Conservation (phyloP, 35 echinoderm and acorn worm genomes). For the Nesometra sesokonis region DNA sequence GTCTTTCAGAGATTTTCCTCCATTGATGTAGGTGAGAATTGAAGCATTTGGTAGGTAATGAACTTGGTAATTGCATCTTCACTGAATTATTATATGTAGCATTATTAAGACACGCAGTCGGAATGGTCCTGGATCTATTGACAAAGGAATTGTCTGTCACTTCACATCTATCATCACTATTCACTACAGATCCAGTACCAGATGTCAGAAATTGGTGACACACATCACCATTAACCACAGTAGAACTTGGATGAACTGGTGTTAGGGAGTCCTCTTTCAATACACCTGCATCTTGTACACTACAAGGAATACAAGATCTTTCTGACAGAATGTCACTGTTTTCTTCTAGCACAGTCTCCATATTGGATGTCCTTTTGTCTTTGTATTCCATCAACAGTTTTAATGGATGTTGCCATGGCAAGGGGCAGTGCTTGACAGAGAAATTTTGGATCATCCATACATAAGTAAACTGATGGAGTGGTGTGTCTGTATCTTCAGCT, state of each 20-base stretch:
- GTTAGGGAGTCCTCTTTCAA: too few species aligned
- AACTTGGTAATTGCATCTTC: background rate
- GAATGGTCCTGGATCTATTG: background rate
- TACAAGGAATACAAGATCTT: too few species aligned
- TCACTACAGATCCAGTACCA: too few species aligned
- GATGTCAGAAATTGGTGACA: too few species aligned
- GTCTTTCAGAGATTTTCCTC: background rate
- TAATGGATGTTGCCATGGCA: background rate
- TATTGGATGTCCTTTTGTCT: background rate
- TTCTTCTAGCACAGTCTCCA: too few species aligned
- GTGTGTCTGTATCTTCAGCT: background rate
- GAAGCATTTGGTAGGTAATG: background rate
- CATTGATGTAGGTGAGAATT: background rate
- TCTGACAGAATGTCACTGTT: too few species aligned
- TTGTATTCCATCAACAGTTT: background rate
- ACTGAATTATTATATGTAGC: background rate
- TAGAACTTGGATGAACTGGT: too few species aligned
- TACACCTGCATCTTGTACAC: too few species aligned
- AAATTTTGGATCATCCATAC: background rate
- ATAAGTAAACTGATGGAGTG: background rate
- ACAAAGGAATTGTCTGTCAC: background rate
- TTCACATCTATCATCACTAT: too few species aligned
- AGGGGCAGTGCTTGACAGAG: background rate
- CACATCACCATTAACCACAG: too few species aligned
- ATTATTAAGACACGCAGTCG: background rate